Conservation (phyloP, 2,888 invertebrate species). For the Agonopterix subpropinquella region DNA sequence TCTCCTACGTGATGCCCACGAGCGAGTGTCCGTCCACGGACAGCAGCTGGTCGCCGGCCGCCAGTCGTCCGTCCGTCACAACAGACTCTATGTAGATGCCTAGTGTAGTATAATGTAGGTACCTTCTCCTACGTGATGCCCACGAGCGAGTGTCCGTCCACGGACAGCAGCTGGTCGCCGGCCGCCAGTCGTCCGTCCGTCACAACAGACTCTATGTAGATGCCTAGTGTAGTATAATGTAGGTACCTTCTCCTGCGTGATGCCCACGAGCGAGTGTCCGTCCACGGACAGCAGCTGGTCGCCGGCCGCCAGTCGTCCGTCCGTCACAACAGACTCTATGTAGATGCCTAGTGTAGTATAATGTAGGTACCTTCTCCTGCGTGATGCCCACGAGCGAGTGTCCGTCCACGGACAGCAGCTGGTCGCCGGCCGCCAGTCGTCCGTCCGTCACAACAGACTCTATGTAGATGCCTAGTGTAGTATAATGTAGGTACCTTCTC, state of each 20-base stretch:
- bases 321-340: conserved; percentile 98
- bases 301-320: conserved; percentile 96
- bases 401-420: conserved; percentile 96
- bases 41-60: conserved; percentile 97
- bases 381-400: conserved; percentile 93
- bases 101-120: no score
- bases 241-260: conserved; percentile 83
- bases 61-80: conserved; percentile 95
- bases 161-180: conserved; percentile 97
- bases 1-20: conserved; percentile 88
- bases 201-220: conserved; percentile 99
- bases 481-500: conserved; percentile 81
- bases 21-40: conserved; percentile 98
- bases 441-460: conserved; percentile 99
- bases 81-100: conserved; percentile 99
- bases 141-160: conserved; percentile 96
- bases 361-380: conserved; percentile 82
- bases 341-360: conserved; percentile 98
- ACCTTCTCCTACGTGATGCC: conserved; percentile 88
- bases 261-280: conserved; percentile 94
- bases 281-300: conserved; percentile 98
- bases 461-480: conserved; percentile 97
- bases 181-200: conserved; percentile 96
- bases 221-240: no score
- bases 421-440: conserved; percentile 96